A percentile compares a stretch with the other conserved stretches of the same genome.
These are phyloP conservation scores for Pomacea canaliculata DNA, from an alignment of 2,888 invertebrate genomes.

Conservation along the genomic window DNA sequence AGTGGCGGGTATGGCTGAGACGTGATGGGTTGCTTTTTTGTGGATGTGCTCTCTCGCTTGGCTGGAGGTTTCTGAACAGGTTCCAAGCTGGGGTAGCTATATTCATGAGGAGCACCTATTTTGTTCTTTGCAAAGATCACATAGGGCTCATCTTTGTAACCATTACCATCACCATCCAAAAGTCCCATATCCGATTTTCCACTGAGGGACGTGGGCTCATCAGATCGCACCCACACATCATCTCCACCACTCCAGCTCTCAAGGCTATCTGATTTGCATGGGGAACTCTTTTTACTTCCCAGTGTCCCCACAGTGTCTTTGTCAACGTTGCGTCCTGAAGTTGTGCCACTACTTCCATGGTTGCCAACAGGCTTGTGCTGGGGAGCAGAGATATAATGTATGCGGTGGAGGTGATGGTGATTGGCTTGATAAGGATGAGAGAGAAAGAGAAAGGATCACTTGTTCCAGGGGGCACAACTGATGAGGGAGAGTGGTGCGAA, in stretches of 20 bases:
- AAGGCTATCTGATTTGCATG: conserved; percentile 45
- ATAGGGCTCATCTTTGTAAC: conserved; percentile 58
- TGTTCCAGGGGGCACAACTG: conserved; percentile 28
- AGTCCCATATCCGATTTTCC: conserved; percentile 59
- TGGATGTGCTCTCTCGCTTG: conserved; percentile 57
- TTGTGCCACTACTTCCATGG: neutral
- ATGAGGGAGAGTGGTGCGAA: conserved; percentile 59
- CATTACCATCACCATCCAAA: conserved; percentile 46
- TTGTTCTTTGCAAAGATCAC: conserved; percentile 58
- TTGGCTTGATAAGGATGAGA: conserved; percentile 57
- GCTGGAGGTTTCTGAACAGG: conserved; percentile 57
- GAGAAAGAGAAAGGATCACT: conserved; percentile 59
- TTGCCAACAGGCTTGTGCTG: conserved; percentile 8
- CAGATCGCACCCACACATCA: conserved; percentile 60
- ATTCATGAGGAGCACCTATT: conserved; percentile 77
- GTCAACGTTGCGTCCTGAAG: neutral
- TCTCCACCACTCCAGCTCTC: conserved; percentile 50
- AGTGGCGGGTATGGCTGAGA: conserved; percentile 69
- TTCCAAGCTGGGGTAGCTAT: conserved; percentile 84
- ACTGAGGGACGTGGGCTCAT: conserved; percentile 53
- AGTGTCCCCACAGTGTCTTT: conserved; percentile 40
- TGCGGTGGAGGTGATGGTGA: conserved; percentile 72
- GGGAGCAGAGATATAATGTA: conserved; percentile 75
- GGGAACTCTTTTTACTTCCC: conserved; percentile 53
- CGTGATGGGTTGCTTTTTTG: conserved; percentile 45